These are phyloP conservation scores for Myioborus melanocephalus DNA, from an alignment of 2,797 vertebrate genomes.

Conservation along the genomic window DNA sequence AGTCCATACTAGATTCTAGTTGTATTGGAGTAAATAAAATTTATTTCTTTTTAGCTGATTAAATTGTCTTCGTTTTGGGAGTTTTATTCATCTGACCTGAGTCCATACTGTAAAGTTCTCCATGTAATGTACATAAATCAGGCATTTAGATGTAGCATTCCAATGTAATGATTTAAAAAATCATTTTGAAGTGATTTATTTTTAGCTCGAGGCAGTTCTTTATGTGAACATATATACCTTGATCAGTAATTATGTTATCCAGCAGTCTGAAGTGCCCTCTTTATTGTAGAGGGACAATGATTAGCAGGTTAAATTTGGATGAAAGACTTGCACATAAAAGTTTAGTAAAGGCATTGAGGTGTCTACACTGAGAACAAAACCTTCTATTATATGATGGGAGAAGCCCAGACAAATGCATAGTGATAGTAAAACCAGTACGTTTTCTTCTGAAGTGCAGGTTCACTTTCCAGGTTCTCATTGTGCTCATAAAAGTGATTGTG, in stretches of 20 bases:
- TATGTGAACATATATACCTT: neutral
- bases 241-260: slow-evolving; percentile 43
- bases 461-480: slow-evolving; percentile 7
- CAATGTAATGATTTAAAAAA: neutral
- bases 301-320: slow-evolving; percentile 55
- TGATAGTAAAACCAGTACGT: neutral
- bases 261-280: slow-evolving; percentile 12
- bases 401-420: neutral
- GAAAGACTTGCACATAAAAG: slow-evolving; percentile 39
- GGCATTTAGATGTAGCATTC: neutral
- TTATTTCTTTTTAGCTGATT: neutral
- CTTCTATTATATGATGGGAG: neutral
- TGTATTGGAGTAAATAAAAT: neutral
- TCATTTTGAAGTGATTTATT: neutral
- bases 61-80: neutral
- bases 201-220: neutral
- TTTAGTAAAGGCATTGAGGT: neutral
- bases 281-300: slow-evolving; percentile 4
- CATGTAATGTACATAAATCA: neutral
- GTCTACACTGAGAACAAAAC: slow-evolving; percentile 26
- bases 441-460: slow-evolving; percentile 34
- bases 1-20: neutral
- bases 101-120: neutral
- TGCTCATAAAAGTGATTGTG: neutral
- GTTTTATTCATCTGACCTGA: neutral